phyloP scores from a whole-genome alignment of 2,888 invertebrate species.

The Dolichomitus sp. region DNA sequence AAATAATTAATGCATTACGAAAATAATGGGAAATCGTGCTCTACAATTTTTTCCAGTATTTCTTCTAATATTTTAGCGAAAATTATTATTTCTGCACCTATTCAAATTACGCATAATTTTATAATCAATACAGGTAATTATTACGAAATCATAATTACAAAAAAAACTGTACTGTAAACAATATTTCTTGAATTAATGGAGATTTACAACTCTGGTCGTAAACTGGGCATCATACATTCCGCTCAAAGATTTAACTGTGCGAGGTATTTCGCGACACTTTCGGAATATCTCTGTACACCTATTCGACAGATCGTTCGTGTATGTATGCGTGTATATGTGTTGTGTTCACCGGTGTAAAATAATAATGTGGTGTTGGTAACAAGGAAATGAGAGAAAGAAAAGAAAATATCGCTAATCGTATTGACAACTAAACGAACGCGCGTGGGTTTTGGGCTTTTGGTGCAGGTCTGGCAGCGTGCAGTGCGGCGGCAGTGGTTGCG shows the following conservation, averaged over 20 bases:
- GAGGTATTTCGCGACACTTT: background rate
- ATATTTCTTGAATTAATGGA: no score
- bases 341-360: conserved; percentile 36
- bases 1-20: no score
- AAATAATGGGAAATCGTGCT: no score
- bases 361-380: conserved; percentile 55
- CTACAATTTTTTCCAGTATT: no score
- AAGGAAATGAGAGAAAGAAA: background rate
- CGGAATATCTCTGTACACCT: conserved; percentile 7
- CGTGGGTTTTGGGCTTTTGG: conserved; percentile 84
- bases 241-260: background rate
- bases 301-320: conserved; percentile 35
- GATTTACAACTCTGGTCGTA: no score
- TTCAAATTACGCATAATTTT: no score
- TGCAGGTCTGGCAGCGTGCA: conserved; percentile 89
- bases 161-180: no score
- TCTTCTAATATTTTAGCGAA: no score
- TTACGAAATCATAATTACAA: no score
- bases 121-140: no score
- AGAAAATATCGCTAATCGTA: conserved; percentile 56
- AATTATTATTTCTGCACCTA: no score
- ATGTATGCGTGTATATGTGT: conserved; percentile 44
- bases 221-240: background rate
- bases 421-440: conserved; percentile 72
- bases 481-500: conserved; percentile 86